Evolutionary conservation across 2,888 invertebrate genomes (phyloP), one percentile per base, ranked within the genome.

Genomic region (Netelia virgata): DNA sequence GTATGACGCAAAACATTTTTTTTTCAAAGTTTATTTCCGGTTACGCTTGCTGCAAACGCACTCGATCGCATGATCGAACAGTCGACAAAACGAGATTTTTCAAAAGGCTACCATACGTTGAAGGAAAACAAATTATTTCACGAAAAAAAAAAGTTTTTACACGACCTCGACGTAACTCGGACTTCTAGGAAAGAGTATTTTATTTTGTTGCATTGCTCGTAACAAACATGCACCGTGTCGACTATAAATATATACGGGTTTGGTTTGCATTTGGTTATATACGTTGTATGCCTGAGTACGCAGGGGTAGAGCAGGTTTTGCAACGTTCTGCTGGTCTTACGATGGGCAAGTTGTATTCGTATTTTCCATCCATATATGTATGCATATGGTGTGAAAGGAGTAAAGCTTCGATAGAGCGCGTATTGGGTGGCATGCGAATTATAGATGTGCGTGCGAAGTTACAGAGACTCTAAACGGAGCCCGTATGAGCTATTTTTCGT

Each of bases 241-340:
- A 47, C 10, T 63, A 55, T 28, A 73, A 57, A 82, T 50, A 36
- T 61, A 18, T n/a, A n/a, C n/a, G n/a, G n/a, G n/a, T n/a, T n/a
- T n/a, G n/a, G n/a, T n/a, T n/a, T n/a, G n/a, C n/a, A n/a, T n/a
- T n/a, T n/a, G n/a, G n/a, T 68, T 55, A 41, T 5, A 57, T 14
- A 16, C 47, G 11, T 28, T 41, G 10, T n/a, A 41, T n/a, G 61
- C 41, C 53, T 53, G 8, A 69, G 9, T 6, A 16, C 36, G 41
- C 66, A 36, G 28, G 36, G 5, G 6, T 59, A 68, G 59, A 68
- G 59, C 55, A n/a, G 50, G 20, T 78, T 84, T 82, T 70, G 78
- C 81, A 82, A 78, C 78, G 59, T 74, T 70, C 74, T n/a, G 68
- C 55, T 43, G 43, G 64, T 70, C 3, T 57, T 55, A 43, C 77